These are phyloP conservation scores for Setipinna tenuifilis DNA, from an alignment of 2,797 vertebrate species.

Conservation along the genomic window DNA sequence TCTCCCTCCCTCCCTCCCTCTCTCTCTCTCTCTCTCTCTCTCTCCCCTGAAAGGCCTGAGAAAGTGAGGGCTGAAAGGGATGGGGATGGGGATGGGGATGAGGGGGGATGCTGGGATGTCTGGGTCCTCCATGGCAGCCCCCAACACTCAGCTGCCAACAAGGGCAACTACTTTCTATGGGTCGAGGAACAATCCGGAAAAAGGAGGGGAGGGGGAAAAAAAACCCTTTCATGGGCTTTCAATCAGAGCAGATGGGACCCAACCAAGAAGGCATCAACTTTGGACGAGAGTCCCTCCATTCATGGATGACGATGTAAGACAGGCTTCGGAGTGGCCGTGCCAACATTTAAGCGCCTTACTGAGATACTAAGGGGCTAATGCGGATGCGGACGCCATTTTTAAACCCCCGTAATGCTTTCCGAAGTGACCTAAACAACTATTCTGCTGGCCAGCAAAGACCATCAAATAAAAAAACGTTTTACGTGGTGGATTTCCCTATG, in stretches of 20 bases:
- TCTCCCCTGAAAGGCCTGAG: constrained; percentile 45
- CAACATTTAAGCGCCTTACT: constrained; percentile 49
- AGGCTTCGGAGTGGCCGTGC: constrained; percentile 29
- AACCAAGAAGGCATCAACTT: constrained; percentile 54
- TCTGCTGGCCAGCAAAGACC: not conserved
- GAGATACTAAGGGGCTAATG: constrained; percentile 39
- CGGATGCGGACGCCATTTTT: constrained; percentile 47
- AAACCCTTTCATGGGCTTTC: constrained; percentile 47
- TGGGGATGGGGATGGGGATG: constrained; percentile 35
- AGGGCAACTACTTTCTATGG: constrained; percentile 43
- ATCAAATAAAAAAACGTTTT: not conserved
- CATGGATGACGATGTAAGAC: constrained; percentile 35
- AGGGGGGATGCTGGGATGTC: constrained; percentile 13
- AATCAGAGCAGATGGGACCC: constrained; percentile 50
- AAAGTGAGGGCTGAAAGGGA: constrained; percentile 43
- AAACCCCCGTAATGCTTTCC: constrained; percentile 29
- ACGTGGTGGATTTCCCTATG: not conserved
- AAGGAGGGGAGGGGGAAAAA: constrained; percentile 28
- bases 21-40: constrained; percentile 24
- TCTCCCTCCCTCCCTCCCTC: not conserved
- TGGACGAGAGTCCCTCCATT: constrained; percentile 44
- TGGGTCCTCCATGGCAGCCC: constrained; percentile 42
- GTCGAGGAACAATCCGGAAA: constrained; percentile 45
- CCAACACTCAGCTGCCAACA: constrained; percentile 51
- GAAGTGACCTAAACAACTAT: constrained; percentile 33